phyloP scores from a whole-genome alignment of 2,113 vertebrate species.

The Gasterosteus nipponicus region DNA sequence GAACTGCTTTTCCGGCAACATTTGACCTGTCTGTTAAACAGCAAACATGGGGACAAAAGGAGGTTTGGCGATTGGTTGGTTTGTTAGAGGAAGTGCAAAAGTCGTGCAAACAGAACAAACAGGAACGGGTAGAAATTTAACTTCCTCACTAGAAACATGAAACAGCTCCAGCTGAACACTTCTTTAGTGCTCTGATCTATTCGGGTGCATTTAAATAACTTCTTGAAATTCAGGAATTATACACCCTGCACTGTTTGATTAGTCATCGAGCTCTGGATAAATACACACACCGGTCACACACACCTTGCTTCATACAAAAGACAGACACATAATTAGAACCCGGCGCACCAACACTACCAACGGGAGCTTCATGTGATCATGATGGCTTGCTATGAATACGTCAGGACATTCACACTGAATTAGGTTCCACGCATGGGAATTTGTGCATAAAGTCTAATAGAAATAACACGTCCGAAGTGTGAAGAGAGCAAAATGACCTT shows the following conservation, averaged over 20 bases:
- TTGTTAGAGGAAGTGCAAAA: constrained; percentile 20
- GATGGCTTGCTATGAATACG: not conserved
- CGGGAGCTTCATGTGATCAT: not conserved
- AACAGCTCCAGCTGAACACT: not conserved
- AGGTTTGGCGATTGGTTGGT: constrained; percentile 18
- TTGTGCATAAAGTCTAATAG: not conserved
- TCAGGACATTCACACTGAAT: not conserved
- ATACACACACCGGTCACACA: constrained; percentile 27
- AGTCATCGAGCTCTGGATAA: constrained; percentile 13
- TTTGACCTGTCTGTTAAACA: constrained; percentile 10
- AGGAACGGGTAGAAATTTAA: not conserved
- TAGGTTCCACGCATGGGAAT: not conserved
- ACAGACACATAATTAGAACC: not conserved
- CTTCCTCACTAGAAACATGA: not conserved
- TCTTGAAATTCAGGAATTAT: constrained; percentile 34
- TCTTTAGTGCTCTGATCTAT: not conserved
- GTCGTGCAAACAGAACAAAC: constrained; percentile 4
- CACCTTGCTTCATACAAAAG: not conserved
- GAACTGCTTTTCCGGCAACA: constrained; percentile 66
- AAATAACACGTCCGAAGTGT: no score
- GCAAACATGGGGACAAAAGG: not conserved
- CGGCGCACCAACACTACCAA: not conserved
- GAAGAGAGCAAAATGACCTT: not conserved
- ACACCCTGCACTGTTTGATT: constrained; percentile 12
- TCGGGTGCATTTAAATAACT: not conserved